Conservation (phyloP, 2,797 vertebrate species). For the Spinus pinus region DNA sequence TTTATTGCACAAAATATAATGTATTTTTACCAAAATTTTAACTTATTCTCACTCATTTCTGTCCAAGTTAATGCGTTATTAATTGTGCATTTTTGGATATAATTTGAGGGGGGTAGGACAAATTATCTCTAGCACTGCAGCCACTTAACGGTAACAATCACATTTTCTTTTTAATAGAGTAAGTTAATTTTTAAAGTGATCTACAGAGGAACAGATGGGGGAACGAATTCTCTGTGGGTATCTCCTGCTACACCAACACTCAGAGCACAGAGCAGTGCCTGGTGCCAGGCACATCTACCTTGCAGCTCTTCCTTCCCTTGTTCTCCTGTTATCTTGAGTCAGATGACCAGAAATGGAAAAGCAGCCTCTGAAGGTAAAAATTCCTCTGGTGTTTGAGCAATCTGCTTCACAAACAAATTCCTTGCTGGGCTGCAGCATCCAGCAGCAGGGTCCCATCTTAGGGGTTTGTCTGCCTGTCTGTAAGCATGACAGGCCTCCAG, state of each 20-base stretch:
- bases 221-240: slow-evolving; percentile 28
- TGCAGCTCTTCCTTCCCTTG: background rate
- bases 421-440: background rate
- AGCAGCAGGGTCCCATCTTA: background rate
- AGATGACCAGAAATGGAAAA: background rate
- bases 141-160: slow-evolving; percentile 48
- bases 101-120: background rate
- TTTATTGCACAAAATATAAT: background rate
- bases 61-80: background rate
- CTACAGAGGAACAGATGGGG: slow-evolving; percentile 48
- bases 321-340: background rate
- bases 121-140: slow-evolving; percentile 43
- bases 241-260: background rate
- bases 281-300: background rate
- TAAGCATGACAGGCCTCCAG: accelerated
- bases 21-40: background rate
- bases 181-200: slow-evolving; percentile 59
- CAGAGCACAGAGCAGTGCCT: accelerated
- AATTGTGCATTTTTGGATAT: background rate
- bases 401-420: background rate
- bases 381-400: background rate
- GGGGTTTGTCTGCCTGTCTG: background rate
- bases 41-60: background rate
- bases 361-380: slow-evolving; percentile 12
- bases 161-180: slow-evolving; percentile 44